A percentile compares a stretch with the other conserved stretches of the same genome.
phyloP scores from a whole-genome alignment of 2,888 invertebrate species.

The Chromoteleia sp. region DNA sequence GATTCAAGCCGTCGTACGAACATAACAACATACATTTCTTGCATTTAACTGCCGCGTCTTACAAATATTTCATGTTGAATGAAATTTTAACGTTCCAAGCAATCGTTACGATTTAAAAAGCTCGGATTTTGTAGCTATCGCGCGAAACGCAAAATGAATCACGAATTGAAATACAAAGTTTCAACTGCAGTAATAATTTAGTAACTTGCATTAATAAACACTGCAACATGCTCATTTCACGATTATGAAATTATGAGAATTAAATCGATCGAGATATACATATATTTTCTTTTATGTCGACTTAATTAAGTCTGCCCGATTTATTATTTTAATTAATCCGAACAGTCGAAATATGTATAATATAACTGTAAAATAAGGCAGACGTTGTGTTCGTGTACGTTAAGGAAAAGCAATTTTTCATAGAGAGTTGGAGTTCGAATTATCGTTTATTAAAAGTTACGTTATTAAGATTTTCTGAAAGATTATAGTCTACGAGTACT shows the following conservation, averaged over 20 bases:
- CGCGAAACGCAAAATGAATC: not conserved
- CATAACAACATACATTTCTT: slow-evolving; percentile 1
- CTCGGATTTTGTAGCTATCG: slow-evolving; percentile 8
- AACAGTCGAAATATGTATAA: not conserved
- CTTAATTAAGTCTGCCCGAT: slow-evolving; percentile 21
- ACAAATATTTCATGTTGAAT: not conserved
- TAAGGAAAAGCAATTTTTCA: slow-evolving; percentile 26
- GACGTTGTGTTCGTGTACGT: slow-evolving; percentile 20
- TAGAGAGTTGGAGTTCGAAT: slow-evolving; percentile 17
- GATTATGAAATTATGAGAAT: not conserved
- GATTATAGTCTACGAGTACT: not conserved
- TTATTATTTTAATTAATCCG: slow-evolving; percentile 14
- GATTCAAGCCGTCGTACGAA: slow-evolving; percentile 8
- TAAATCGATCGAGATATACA: not conserved
- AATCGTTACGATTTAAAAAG: not conserved
- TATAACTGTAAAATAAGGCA: slow-evolving; percentile 4
- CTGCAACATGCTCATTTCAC: not conserved
- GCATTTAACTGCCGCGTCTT: slow-evolving; percentile 1
- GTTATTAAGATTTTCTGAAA: slow-evolving; percentile 29
- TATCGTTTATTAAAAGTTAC: slow-evolving; percentile 34
- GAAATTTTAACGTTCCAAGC: not conserved
- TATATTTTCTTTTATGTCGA: not conserved
- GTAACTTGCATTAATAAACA: not conserved
- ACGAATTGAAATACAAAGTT: not conserved
- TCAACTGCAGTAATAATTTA: not conserved